Conservation (phyloP, 2,888 invertebrate species). For the Tribolium freemani region DNA sequence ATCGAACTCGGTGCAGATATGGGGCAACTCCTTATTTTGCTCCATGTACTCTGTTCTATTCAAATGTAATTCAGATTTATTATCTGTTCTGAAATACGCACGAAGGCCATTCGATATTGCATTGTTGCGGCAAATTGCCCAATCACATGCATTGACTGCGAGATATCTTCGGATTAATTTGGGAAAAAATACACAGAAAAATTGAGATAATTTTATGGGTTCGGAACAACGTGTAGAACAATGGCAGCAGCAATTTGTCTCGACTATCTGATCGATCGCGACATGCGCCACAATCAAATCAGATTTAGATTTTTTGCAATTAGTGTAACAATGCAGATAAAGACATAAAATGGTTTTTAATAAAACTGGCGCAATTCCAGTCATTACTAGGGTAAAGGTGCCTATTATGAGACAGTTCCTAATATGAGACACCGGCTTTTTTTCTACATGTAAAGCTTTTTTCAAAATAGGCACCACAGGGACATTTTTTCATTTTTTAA, state of each 20-base stretch:
- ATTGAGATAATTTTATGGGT: slow-evolving; percentile 7
- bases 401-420: no score
- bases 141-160: slow-evolving; percentile 29
- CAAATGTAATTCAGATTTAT: slow-evolving; percentile 43
- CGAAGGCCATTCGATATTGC: slow-evolving; percentile 33
- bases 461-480: no score
- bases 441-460: no score
- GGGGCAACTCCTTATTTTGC: slow-evolving; percentile 48
- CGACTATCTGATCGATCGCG: slow-evolving; percentile 13
- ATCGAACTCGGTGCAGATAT: slow-evolving; percentile 51
- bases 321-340: slow-evolving; percentile 8
- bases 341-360: slow-evolving; percentile 8
- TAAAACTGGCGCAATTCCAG: background rate
- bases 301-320: slow-evolving; percentile 25
- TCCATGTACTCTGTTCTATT: slow-evolving; percentile 38
- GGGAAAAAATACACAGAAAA: background rate
- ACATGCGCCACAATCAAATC: slow-evolving; percentile 27
- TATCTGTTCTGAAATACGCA: slow-evolving; percentile 41
- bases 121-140: slow-evolving; percentile 36
- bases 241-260: slow-evolving; percentile 35
- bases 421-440: no score
- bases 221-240: slow-evolving; percentile 20
- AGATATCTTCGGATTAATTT: slow-evolving; percentile 24
- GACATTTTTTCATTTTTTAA: no score
- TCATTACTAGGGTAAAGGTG: no score